Evolutionary conservation across 2,888 invertebrate species (phyloP), one percentile per base, ranked within the genome.

Genomic region (Cheilosia soror): DNA sequence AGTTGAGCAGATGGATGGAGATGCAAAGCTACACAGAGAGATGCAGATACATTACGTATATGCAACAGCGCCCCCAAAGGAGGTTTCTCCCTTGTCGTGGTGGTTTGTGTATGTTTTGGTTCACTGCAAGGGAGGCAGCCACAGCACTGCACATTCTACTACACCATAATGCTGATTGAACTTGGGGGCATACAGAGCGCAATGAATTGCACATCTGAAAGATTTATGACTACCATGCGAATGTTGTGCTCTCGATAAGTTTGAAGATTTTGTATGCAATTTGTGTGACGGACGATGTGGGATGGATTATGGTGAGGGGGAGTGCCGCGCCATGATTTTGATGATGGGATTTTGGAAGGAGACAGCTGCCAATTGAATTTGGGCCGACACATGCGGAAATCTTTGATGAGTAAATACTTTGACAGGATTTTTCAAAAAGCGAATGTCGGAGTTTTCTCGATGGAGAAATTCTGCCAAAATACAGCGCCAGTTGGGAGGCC

Each of bases 1-100:
- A 51, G 66, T 66, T 44, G 62, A 60, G 58, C 72, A 80, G 73
- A 73, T 80, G 73, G 42, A 78, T 78, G 40, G 42, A 65, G 57
- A 51, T 65, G 47, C 63, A 76, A 57, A 72, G 71, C 55, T 11
- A 51, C 49, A 57, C 42, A 7, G 42, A 7, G 20, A 37, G 40
- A 13, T 40, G 25, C 57, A 51, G 51, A 51, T 57, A 29, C 55
- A 33, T 37, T 20, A 20, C 29, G 20, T 42, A 37, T 37, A 37
- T 40, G 53, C 27, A 53, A 11, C n/a, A 15, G 55, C 15, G 25
- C 25, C 25, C n/a, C 13, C 40, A 40, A 42, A 42, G 49, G 25
- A 15, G 20, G 53, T n/a, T 33, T n/a, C 44, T 42, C 27, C 37
- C 49, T 51, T 49, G 53, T 4, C 15, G 25, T 4, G 3, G 44